A percentile compares a stretch with the other conserved stretches of the same genome.
phyloP scores from a whole-genome alignment of 2,113 vertebrate genomes.

The Elanus axillaris region DNA sequence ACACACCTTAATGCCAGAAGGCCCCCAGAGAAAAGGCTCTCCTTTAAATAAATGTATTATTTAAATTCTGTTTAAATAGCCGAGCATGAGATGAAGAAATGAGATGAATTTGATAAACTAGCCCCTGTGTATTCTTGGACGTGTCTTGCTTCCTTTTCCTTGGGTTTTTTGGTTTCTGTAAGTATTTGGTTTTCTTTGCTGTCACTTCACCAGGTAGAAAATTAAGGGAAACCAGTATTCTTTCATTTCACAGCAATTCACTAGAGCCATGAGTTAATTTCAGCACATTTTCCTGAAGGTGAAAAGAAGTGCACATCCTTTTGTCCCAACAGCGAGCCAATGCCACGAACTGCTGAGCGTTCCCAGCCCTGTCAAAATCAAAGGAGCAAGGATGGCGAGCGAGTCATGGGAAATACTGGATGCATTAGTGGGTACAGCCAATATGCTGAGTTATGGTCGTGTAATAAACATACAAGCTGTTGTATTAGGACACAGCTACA shows the following conservation, averaged over 20 bases:
- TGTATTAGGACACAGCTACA: neutral
- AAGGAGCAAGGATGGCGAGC: neutral
- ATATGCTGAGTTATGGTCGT: neutral
- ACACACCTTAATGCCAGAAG: constrained; percentile 5
- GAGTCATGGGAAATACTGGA: neutral
- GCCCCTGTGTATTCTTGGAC: neutral
- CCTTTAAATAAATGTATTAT: neutral
- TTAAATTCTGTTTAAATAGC: constrained; percentile 30
- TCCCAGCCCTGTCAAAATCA: constrained; percentile 53
- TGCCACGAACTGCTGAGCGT: neutral
- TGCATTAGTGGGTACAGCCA: neutral
- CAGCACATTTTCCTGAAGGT: constrained; percentile 28
- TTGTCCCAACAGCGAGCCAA: constrained; percentile 5
- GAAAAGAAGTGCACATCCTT: constrained; percentile 26
- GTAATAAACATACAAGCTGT: constrained; percentile 10
- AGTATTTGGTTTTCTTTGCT: neutral
- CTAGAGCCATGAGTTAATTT: constrained; percentile 46
- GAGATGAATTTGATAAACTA: constrained; percentile 1
- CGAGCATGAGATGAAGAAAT: neutral
- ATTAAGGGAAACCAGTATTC: neutral
- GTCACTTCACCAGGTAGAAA: neutral
- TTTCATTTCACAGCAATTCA: constrained; percentile 35
- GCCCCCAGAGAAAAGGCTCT: neutral
- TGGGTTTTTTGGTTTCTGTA: neutral
- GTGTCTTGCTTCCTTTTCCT: neutral